These are phyloP conservation scores for Sepioteuthis lessoniana DNA, from an alignment of 2,888 invertebrate genomes.

Conservation along the genomic window DNA sequence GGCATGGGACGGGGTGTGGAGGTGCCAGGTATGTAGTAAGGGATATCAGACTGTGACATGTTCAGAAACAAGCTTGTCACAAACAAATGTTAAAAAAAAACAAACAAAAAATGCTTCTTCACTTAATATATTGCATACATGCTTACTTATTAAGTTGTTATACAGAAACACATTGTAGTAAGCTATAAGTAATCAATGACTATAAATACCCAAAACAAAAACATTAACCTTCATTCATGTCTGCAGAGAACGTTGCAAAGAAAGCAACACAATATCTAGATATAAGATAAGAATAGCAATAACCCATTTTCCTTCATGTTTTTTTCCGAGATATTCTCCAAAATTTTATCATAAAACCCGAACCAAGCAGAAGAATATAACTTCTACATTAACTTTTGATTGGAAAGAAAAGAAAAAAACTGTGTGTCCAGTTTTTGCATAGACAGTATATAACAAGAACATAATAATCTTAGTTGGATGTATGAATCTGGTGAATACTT, in stretches of 20 bases:
- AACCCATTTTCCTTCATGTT: not conserved
- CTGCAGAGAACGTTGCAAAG: not conserved
- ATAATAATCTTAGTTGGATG: not conserved
- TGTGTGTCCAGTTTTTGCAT: not conserved
- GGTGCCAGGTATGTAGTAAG: conserved; percentile 20
- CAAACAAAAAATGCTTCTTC: not conserved
- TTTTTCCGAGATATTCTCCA: not conserved
- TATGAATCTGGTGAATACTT: not conserved
- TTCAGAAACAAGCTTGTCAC: not conserved
- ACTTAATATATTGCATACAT: not conserved
- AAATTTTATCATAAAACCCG: not conserved
- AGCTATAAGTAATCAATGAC: not conserved
- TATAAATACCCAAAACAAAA: not conserved
- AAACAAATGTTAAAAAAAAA: not conserved
- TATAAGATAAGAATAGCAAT: not conserved
- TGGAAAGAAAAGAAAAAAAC: not conserved
- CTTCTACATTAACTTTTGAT: not conserved
- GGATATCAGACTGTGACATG: not conserved
- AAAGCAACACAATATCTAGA: not conserved
- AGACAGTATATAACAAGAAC: not conserved
- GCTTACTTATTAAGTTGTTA: not conserved
- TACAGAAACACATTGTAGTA: not conserved
- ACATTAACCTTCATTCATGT: not conserved
- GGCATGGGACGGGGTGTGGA: conserved; percentile 4
- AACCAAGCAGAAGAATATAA: not conserved